Percentiles rank a stretch among this genome's conserved stretches.
These are phyloP conservation scores for Sebastes cheni DNA, from an alignment of 2,797 vertebrate species.

Conservation along the genomic window DNA sequence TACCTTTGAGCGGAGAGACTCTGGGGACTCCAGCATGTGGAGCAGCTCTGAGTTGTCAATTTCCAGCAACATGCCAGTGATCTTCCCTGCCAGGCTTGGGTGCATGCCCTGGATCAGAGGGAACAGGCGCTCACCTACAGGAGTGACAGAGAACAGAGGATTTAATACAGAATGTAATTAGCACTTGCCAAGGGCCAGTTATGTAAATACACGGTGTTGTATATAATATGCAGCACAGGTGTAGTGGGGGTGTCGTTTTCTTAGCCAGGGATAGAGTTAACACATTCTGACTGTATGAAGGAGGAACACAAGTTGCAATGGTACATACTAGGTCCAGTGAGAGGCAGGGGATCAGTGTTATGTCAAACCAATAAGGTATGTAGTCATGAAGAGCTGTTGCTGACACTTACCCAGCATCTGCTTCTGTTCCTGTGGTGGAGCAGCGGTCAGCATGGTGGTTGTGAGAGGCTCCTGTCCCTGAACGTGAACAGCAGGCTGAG, in stretches of 20 bases:
- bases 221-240: neutral
- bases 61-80: constrained; percentile 97
- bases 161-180: neutral
- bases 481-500: constrained; percentile 94
- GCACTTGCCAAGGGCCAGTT: neutral
- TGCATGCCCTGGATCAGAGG: constrained; percentile 98
- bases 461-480: constrained; percentile 98
- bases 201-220: neutral
- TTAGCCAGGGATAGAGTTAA: neutral
- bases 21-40: constrained; percentile 98
- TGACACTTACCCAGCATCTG: constrained; percentile 94
- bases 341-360: neutral
- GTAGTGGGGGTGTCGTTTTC: neutral
- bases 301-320: neutral
- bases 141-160: neutral
- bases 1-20: constrained; percentile 98
- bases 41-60: constrained; percentile 98
- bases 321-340: neutral
- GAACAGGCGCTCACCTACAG: constrained; percentile 93
- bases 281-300: neutral
- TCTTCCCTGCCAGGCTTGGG: constrained; percentile 95
- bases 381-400: neutral
- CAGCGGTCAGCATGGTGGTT: constrained; percentile 96
- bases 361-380: neutral
- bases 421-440: constrained; percentile 98